A percentile compares a stretch with the other conserved stretches of the same genome.
Evolutionary conservation across 2,113 vertebrate species (phyloP).

Genomic region (Labeo catla): DNA sequence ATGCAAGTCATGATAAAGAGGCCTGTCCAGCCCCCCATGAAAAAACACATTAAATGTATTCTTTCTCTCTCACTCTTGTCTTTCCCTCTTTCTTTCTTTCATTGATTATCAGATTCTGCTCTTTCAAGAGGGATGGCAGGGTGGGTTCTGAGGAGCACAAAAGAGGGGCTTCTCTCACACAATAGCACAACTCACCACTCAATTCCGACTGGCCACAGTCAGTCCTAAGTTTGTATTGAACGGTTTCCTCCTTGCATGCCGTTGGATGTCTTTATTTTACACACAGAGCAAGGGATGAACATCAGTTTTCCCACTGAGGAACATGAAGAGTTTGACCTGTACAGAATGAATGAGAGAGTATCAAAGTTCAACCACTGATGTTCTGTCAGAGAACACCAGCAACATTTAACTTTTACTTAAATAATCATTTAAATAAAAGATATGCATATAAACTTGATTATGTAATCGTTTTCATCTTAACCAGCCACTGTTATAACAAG

Average conservation of each 20-base stretch:
- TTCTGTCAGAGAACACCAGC: too few species aligned
- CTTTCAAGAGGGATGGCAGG: conserved; percentile 65
- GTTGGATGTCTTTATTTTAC: conserved; percentile 63
- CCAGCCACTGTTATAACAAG: too few species aligned
- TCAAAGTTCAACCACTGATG: neutral
- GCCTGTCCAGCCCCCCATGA: conserved; percentile 55
- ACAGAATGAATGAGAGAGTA: conserved; percentile 15
- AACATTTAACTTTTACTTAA: too few species aligned
- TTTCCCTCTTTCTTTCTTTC: conserved; percentile 45
- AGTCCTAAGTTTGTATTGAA: conserved; percentile 47
- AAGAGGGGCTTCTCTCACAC: conserved; percentile 56
- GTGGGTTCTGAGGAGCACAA: conserved; percentile 51
- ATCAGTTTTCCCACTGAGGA: conserved; percentile 62
- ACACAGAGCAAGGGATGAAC: conserved; percentile 42
- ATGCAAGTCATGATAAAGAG: conserved; percentile 75
- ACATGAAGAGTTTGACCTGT: conserved; percentile 48
- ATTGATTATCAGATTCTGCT: conserved; percentile 61
- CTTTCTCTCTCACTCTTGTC: conserved; percentile 58
- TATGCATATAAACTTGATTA: too few species aligned
- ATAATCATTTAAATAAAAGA: too few species aligned
- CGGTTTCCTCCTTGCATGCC: conserved; percentile 32
- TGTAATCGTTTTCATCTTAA: too few species aligned
- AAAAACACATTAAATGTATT: conserved; percentile 67
- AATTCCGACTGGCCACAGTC: conserved; percentile 62
- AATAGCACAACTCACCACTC: conserved; percentile 66